Evolutionary conservation across 1,140 invertebrate species (phyloP).

Genomic region (Musca vetustissima): DNA sequence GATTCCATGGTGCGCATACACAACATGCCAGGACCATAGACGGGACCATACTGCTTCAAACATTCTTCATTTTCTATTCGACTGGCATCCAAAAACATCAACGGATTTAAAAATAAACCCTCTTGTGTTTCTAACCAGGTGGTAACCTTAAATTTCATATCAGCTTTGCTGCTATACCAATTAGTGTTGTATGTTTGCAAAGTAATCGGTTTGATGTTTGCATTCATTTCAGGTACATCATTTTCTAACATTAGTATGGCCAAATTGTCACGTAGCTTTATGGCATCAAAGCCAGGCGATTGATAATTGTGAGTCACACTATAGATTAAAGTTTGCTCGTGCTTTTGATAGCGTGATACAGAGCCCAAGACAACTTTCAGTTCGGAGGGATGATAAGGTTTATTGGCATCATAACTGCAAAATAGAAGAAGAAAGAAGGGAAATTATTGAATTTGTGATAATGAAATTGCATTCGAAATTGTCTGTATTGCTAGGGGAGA

Average conservation of each 20-base stretch:
- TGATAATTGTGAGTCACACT: constrained; percentile 43
- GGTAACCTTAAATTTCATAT: constrained; percentile 16
- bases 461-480: neutral
- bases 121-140: constrained; percentile 20
- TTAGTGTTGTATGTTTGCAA: constrained; percentile 15
- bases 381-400: constrained; percentile 42
- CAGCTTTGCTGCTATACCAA: neutral
- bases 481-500: neutral
- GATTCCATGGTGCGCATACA: neutral
- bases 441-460: neutral
- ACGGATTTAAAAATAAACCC: constrained; percentile 5
- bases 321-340: constrained; percentile 29
- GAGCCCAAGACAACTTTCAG: constrained; percentile 43
- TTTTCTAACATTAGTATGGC: constrained; percentile 47
- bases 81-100: constrained; percentile 22
- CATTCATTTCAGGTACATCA: constrained; percentile 37
- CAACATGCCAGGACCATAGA: constrained; percentile 18
- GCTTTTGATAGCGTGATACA: constrained; percentile 39
- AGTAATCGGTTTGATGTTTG: constrained; percentile 34
- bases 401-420: constrained; percentile 24
- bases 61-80: constrained; percentile 1
- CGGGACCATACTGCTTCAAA: neutral
- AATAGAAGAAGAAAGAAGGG: neutral
- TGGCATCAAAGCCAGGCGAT: constrained; percentile 31
- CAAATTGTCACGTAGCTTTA: constrained; percentile 33